Evolutionary conservation across 1,140 invertebrate species (phyloP).

Genomic region (Drosophila nannoptera): DNA sequence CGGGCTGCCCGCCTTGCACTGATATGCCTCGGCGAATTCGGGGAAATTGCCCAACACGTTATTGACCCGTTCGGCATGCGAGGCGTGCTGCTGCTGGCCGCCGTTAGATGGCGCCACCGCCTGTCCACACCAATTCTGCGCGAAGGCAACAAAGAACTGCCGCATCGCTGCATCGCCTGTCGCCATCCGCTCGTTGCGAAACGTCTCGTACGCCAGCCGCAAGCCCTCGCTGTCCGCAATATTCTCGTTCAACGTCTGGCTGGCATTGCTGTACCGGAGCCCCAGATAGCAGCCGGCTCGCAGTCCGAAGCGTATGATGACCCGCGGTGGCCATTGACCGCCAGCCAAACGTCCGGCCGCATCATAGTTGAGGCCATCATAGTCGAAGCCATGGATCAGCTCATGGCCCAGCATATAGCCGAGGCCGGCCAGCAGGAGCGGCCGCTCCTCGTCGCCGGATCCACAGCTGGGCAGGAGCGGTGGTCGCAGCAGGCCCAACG

Average conservation of each 20-base stretch:
- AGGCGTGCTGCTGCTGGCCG: slow-evolving; percentile 37
- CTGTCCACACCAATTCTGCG: slow-evolving; percentile 71
- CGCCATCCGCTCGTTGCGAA: background rate
- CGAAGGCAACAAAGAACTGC: slow-evolving; percentile 66
- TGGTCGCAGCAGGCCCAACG: slow-evolving; percentile 57
- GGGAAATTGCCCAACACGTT: slow-evolving; percentile 69
- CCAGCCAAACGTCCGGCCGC: slow-evolving; percentile 46
- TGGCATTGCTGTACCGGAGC: slow-evolving; percentile 54
- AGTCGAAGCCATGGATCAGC: slow-evolving; percentile 72
- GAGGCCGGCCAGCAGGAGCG: slow-evolving; percentile 42
- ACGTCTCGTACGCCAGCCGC: slow-evolving; percentile 61
- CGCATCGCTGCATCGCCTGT: slow-evolving; percentile 7
- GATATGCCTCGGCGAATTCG: slow-evolving; percentile 60
- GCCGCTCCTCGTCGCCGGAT: background rate
- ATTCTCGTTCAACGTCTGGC: slow-evolving; percentile 67
- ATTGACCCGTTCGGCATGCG: slow-evolving; percentile 63
- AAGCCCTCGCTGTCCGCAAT: slow-evolving; percentile 72
- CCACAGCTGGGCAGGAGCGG: slow-evolving; percentile 26
- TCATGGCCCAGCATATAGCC: slow-evolving; percentile 70
- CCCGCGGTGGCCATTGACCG: slow-evolving; percentile 52
- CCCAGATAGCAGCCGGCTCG: slow-evolving; percentile 57
- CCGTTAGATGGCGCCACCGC: slow-evolving; percentile 3
- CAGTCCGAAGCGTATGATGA: slow-evolving; percentile 64
- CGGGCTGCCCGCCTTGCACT: slow-evolving; percentile 46
- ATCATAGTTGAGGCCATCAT: slow-evolving; percentile 73